Conservation (phyloP, 2,888 invertebrate species). For the Synergus gifuensis region DNA sequence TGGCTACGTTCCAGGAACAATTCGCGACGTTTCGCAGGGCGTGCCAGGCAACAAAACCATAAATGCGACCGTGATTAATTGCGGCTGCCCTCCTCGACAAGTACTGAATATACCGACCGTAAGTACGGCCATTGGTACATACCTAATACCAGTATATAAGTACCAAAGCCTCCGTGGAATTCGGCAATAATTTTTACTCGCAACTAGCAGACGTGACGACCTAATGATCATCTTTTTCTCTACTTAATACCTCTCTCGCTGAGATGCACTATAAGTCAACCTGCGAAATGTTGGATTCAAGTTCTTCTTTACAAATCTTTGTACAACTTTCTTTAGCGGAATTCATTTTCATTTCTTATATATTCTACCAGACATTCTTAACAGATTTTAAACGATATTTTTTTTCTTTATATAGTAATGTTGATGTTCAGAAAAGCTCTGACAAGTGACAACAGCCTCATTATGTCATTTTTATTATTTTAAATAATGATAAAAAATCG, state of each 20-base stretch:
- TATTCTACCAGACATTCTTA: too few species aligned
- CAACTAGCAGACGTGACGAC: conserved; percentile 41
- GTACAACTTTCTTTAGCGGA: background rate
- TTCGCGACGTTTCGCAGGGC: conserved; percentile 49
- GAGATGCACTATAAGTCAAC: background rate
- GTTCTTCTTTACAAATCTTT: background rate
- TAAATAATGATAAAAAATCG: too few species aligned
- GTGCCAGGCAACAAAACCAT: conserved; percentile 58
- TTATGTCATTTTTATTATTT: too few species aligned
- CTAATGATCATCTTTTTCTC: conserved; percentile 11
- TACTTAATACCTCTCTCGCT: background rate
- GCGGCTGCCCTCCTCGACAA: conserved; percentile 46
- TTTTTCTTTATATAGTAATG: too few species aligned
- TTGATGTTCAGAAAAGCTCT: too few species aligned
- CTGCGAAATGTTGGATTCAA: background rate
- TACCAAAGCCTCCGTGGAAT: conserved; percentile 47
- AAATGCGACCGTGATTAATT: conserved; percentile 57
- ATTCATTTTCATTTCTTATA: background rate
- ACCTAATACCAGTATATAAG: conserved; percentile 50
- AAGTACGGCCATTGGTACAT: conserved; percentile 42
- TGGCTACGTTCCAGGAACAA: conserved; percentile 52
- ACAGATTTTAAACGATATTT: too few species aligned
- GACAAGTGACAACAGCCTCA: too few species aligned
- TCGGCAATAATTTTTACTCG: conserved; percentile 52
- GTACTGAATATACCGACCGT: conserved; percentile 51